These are phyloP conservation scores for Coregonus ussuriensis DNA, from an alignment of 2,797 vertebrate genomes.

Conservation along the genomic window DNA sequence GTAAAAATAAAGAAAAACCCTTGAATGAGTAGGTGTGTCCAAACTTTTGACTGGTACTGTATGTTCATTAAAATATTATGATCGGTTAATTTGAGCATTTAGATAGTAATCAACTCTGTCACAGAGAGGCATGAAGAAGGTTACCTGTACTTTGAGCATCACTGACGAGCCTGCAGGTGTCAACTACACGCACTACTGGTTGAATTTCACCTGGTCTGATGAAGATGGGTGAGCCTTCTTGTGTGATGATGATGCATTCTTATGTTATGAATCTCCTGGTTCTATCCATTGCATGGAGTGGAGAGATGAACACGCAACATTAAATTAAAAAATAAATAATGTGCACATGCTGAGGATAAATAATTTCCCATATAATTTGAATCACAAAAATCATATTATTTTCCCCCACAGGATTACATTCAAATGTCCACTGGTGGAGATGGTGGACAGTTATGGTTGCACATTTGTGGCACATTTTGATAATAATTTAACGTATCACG, in stretches of 20 bases:
- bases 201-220: not conserved
- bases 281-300: not conserved
- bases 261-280: not conserved
- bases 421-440: constrained; percentile 45
- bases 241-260: not conserved
- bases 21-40: too few relatives aligned
- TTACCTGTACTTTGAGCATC: constrained; percentile 59
- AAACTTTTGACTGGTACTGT: too few relatives aligned
- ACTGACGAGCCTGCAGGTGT: not conserved
- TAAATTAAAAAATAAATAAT: not conserved
- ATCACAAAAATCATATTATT: not conserved
- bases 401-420: constrained; percentile 3
- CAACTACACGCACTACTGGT: constrained; percentile 31
- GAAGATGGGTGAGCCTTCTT: not conserved
- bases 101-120: constrained; percentile 16
- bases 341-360: not conserved
- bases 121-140: not conserved
- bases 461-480: not conserved
- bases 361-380: not conserved
- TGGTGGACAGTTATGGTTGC: constrained; percentile 34
- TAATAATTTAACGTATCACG: too few relatives aligned
- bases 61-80: not conserved
- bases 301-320: not conserved
- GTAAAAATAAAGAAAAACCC: too few relatives aligned
- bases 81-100: constrained; percentile 15